phyloP scores from a whole-genome alignment of 2,113 vertebrate genomes.

The Gobiocypris rarus region DNA sequence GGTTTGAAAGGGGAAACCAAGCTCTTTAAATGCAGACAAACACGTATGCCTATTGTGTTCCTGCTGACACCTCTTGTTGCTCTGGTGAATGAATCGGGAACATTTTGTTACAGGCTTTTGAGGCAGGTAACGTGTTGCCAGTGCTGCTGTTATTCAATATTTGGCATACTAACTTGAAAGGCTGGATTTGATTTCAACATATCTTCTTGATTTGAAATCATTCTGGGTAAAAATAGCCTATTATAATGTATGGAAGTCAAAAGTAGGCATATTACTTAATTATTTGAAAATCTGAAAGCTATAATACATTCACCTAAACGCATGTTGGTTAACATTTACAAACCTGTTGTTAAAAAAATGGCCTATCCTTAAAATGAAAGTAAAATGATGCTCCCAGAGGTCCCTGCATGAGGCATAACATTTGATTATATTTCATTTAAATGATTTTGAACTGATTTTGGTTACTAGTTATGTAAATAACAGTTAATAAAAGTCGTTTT shows the following conservation, averaged over 20 bases:
- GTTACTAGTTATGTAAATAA: background rate
- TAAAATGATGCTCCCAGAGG: background rate
- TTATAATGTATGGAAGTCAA: background rate
- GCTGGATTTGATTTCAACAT: background rate
- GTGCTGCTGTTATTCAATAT: background rate
- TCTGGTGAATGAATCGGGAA: conserved; percentile 3
- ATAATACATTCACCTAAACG: background rate
- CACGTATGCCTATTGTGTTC: conserved; percentile 26
- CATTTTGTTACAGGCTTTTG: conserved; percentile 25
- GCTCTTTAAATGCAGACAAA: conserved; percentile 1
- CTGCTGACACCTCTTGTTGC: conserved; percentile 22
- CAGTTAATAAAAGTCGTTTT: too few species aligned
- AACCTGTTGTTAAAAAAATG: too few species aligned
- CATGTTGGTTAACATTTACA: too few species aligned
- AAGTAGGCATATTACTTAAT: background rate
- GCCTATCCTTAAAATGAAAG: background rate
- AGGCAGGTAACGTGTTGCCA: conserved; percentile 19
- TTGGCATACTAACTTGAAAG: background rate
- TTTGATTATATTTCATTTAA: background rate
- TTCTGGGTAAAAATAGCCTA: background rate
- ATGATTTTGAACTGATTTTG: background rate
- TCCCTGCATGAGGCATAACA: background rate
- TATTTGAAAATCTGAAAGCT: background rate
- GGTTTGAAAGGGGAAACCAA: conserved; percentile 22
- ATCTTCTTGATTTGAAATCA: background rate